Conservation (phyloP, 2,113 vertebrate genomes). For the Penelope pileata region DNA sequence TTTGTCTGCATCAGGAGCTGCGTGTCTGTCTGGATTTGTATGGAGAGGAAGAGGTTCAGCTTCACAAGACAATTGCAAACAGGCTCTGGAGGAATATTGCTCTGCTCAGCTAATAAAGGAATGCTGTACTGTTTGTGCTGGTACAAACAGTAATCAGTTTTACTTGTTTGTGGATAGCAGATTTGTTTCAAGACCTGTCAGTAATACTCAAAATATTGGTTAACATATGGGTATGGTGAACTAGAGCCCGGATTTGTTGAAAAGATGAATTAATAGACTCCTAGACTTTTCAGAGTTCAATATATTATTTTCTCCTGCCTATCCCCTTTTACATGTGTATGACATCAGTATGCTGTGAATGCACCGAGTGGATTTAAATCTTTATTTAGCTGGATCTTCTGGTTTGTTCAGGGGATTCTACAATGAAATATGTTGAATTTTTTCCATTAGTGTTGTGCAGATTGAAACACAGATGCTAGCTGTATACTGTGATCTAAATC, state of each 20-base stretch:
- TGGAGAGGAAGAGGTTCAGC: not conserved
- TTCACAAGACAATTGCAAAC: not conserved
- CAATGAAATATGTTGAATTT: conserved; percentile 41
- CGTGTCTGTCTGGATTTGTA: not conserved
- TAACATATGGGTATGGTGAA: conserved; percentile 3
- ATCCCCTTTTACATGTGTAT: not conserved
- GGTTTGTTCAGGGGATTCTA: conserved; percentile 34
- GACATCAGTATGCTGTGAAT: conserved; percentile 25
- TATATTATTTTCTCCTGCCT: not conserved
- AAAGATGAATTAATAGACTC: not conserved
- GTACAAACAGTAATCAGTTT: conserved; percentile 8
- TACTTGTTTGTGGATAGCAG: conserved; percentile 3
- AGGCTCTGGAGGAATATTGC: not conserved
- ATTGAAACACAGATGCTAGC: conserved; percentile 64
- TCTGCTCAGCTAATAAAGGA: not conserved
- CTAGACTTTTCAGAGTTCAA: conserved; percentile 22
- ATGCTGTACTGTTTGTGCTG: not conserved
- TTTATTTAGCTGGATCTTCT: conserved; percentile 64
- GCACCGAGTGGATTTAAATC: conserved; percentile 44
- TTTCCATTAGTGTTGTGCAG: conserved; percentile 41
- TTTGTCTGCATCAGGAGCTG: not conserved
- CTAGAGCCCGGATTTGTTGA: not conserved
- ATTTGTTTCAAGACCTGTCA: conserved; percentile 49
- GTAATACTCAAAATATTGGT: conserved; percentile 37
- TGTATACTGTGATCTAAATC: conserved; percentile 24